Evolutionary conservation across 2,888 invertebrate genomes (phyloP).

Genomic region (Tinea pellionella): DNA sequence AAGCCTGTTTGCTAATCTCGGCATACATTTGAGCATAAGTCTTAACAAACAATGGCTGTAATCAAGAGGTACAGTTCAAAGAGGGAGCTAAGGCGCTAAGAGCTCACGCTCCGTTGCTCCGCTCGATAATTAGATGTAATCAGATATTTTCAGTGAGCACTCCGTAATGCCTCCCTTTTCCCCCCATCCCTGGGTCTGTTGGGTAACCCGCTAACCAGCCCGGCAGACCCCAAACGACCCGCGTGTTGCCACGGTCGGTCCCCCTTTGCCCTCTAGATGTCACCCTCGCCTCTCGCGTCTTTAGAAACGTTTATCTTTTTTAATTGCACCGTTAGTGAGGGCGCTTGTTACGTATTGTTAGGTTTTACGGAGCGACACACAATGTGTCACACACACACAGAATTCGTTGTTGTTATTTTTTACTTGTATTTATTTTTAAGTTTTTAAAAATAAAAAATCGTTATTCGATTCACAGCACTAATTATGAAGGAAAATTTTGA

Average conservation of each 20-base stretch:
- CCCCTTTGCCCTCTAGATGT: constrained; percentile 37
- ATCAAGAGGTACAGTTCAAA: constrained; percentile 29
- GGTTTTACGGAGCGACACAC: constrained; percentile 25
- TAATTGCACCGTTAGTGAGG: constrained; percentile 42
- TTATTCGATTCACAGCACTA: not conserved
- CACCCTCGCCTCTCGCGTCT: constrained; percentile 46
- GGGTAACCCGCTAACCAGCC: constrained; percentile 61
- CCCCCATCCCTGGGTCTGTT: constrained; percentile 11
- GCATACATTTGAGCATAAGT: not conserved
- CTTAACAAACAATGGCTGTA: constrained; percentile 49
- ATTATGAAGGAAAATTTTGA: not conserved
- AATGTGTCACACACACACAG: no score
- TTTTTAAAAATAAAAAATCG: not conserved
- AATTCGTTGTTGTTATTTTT: not conserved
- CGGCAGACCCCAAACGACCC: constrained; percentile 42
- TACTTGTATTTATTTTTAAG: not conserved
- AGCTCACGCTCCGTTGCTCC: constrained; percentile 25
- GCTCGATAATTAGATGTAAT: constrained; percentile 66
- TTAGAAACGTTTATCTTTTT: constrained; percentile 61
- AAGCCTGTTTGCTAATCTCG: constrained; percentile 1
- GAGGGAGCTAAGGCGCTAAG: constrained; percentile 28
- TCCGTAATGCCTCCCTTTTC: not conserved
- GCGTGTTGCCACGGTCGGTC: constrained; percentile 15
- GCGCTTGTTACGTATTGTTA: constrained; percentile 43
- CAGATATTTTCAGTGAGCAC: constrained; percentile 46